phyloP scores from a whole-genome alignment of 2,113 vertebrate genomes.

The Melanerpes formicivorus region DNA sequence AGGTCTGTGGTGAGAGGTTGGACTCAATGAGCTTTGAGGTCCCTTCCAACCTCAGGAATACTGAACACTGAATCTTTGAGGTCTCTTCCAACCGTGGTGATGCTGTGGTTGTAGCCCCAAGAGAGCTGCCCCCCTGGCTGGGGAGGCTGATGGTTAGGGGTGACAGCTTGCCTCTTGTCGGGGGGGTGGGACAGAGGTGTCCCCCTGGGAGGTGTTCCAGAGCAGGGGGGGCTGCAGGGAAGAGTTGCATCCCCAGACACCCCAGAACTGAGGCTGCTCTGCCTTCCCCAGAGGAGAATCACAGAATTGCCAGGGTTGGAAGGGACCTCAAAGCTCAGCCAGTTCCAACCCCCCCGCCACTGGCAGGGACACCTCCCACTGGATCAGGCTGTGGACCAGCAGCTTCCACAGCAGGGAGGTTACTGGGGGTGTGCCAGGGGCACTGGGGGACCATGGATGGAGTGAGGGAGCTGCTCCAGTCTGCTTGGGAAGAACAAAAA shows the following conservation, averaged over 20 bases:
- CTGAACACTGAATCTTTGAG: no score
- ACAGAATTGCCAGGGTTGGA: no score
- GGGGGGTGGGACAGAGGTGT: not conserved
- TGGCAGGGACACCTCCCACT: no score
- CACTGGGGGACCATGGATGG: fast-evolving
- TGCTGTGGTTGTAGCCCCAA: not conserved
- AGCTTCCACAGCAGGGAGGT: not conserved
- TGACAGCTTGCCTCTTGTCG: not conserved
- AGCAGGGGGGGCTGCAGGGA: not conserved
- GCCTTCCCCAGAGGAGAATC: not conserved
- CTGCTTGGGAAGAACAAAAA: not conserved
- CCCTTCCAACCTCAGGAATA: no score
- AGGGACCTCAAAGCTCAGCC: no score
- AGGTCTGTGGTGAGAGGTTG: no score
- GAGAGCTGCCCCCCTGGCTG: not conserved
- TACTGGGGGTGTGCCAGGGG: fast-evolving
- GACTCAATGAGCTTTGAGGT: no score
- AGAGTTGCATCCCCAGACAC: not conserved
- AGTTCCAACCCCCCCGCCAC: no score
- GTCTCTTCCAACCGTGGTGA: no score
- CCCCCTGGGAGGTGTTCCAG: not conserved
- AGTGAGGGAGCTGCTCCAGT: not conserved
- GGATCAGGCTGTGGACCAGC: not conserved
- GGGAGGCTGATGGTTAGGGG: not conserved
- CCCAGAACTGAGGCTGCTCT: fast-evolving